phyloP scores from a whole-genome alignment of 2,888 invertebrate species.

The Folsomia manolachei region DNA sequence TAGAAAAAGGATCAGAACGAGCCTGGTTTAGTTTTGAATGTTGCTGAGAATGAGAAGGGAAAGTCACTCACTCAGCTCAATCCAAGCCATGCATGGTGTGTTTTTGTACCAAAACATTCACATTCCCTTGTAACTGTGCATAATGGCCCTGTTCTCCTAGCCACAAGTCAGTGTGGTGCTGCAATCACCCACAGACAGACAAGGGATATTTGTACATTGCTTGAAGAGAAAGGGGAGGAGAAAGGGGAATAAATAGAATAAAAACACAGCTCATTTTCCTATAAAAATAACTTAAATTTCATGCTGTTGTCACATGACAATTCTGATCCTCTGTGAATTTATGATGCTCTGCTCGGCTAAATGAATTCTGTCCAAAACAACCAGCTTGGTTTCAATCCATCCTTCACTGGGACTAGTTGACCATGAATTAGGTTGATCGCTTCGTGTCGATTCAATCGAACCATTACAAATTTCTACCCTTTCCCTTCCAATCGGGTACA shows the following conservation, averaged over 20 bases:
- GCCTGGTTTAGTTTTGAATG: neutral
- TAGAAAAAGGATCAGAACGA: slow-evolving; percentile 23
- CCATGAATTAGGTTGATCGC: slow-evolving; percentile 36
- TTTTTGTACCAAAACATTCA: neutral
- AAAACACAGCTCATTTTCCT: slow-evolving; percentile 46
- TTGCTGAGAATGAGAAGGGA: neutral
- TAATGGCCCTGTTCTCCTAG: neutral
- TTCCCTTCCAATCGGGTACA: neutral
- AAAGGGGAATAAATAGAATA: slow-evolving; percentile 38
- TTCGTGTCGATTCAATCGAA: slow-evolving; percentile 10
- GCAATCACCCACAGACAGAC: slow-evolving; percentile 14
- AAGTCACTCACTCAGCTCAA: neutral
- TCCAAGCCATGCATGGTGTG: neutral
- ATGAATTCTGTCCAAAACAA: slow-evolving; percentile 29
- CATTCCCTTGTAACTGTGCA: slow-evolving; percentile 4
- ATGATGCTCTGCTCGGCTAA: slow-evolving; percentile 20
- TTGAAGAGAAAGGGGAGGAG: slow-evolving; percentile 25
- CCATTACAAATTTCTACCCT: neutral
- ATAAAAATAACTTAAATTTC: slow-evolving; percentile 44
- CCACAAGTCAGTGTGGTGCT: neutral
- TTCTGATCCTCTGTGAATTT: slow-evolving; percentile 7
- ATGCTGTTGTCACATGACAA: slow-evolving; percentile 24
- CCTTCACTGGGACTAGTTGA: slow-evolving; percentile 34
- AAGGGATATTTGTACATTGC: neutral
- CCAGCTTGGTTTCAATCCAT: slow-evolving; percentile 17